Base-by-base conservation (phyloP, 2,888 invertebrate genomes). In the Dynastes maya region DNA sequence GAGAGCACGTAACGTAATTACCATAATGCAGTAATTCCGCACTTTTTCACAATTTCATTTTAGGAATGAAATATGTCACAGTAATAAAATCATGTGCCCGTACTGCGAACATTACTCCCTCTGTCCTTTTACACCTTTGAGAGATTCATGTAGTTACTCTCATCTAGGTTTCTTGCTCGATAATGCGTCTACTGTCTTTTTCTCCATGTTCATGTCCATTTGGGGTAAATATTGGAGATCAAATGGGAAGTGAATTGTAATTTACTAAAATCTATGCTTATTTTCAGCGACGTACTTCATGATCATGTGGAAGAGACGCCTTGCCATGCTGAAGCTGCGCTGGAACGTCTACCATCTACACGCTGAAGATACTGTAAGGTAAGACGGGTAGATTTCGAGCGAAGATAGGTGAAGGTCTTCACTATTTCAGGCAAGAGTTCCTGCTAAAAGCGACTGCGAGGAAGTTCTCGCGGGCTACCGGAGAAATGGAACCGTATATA, bases 161-260 rank as follows among this genome's bases (percentile, higher is more conserved):
- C 91, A 91, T 86, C 90, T 94, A 71, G 94, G 94, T n/a, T 94
- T 95, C 86, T 89, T 96, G 58, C 94, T 97, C 85, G 96, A 97
- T 88, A 97, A 97, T 88, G 91, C 93, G 72, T 91, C 93, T 63
- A 96, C 95, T 0, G 92, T 96, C 51, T 90, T 92, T 80, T 96
- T 96, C 88, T 94, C 96, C 2, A 90, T 94, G 75, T 92, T 95
- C 83, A 95, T 96, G 95, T 93, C 95, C 1, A 90, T 96, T 80
- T 96, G 96, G 96, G 91, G 88, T 87, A 84, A 83, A 83, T 83
- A 77, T 77, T 40, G 64, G 11, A 5, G 32, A 37, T 55, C 40
- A 11, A 22, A 67, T 45, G 6, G n/a, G 68, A 53, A 67, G 16
- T 5, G 13, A 16, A 8, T 13, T 6, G 1, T n/a, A 13, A 29